phyloP scores from a whole-genome alignment of 2,888 invertebrate species.

The Diaperis boleti region DNA sequence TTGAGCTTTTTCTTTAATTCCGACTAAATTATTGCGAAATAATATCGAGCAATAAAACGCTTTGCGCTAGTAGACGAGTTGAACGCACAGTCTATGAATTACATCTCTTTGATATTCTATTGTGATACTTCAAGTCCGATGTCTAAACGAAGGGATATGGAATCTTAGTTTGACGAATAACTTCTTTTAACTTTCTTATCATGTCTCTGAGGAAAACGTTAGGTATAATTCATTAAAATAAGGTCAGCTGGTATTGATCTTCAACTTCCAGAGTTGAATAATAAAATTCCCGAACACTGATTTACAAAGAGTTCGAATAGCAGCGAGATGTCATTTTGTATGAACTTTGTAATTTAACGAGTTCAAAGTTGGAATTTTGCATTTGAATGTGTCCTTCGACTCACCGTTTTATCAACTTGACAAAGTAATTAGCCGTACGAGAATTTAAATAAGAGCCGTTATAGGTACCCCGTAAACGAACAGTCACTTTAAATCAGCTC shows the following conservation, averaged over 20 bases:
- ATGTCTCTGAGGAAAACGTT: conserved; percentile 48
- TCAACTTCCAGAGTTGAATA: conserved; percentile 44
- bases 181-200: conserved; percentile 54
- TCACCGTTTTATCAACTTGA: conserved; percentile 27
- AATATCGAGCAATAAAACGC: conserved; percentile 20
- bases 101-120: conserved; percentile 42
- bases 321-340: conserved; percentile 11
- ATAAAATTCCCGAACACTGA: conserved; percentile 43
- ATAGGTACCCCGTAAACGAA: conserved; percentile 52
- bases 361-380: conserved; percentile 22
- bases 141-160: conserved; percentile 38
- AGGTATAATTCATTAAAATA: conserved; percentile 55
- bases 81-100: conserved; percentile 26
- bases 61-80: conserved; percentile 23
- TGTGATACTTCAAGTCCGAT: conserved; percentile 39
- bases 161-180: conserved; percentile 52
- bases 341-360: conserved; percentile 31
- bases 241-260: conserved; percentile 51
- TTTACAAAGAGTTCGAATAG: conserved; percentile 26
- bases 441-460: conserved; percentile 38
- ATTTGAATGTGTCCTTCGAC: conserved; percentile 28
- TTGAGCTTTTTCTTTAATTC: conserved; percentile 23
- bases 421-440: conserved; percentile 38
- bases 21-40: conserved; percentile 30
- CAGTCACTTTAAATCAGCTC: conserved; percentile 59